Evolutionary conservation across 1,140 invertebrate genomes (phyloP).

Genomic region (Ruditapes philippinarum): DNA sequence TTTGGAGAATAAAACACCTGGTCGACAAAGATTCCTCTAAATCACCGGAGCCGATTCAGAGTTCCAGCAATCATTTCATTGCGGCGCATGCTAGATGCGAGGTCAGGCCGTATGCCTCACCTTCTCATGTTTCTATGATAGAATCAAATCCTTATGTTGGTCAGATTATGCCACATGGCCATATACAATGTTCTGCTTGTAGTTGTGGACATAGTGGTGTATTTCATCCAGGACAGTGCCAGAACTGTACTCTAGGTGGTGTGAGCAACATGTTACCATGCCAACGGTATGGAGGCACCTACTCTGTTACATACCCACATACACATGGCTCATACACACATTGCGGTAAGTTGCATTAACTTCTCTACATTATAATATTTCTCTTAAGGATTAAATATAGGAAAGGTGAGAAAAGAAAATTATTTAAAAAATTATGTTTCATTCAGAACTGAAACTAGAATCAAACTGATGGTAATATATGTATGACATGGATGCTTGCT

Average conservation of each 20-base stretch:
- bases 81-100: conserved; percentile 53
- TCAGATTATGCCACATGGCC: conserved; percentile 58
- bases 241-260: conserved; percentile 75
- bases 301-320: conserved; percentile 72
- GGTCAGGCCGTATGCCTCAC: conserved; percentile 50
- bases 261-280: conserved; percentile 72
- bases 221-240: conserved; percentile 71
- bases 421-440: no score
- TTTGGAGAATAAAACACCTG: conserved; percentile 38
- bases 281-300: conserved; percentile 69
- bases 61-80: conserved; percentile 65
- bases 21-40: conserved; percentile 69
- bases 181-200: conserved; percentile 60
- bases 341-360: conserved; percentile 59
- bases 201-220: conserved; percentile 64
- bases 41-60: conserved; percentile 62
- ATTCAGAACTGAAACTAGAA: no score
- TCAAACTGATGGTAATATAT: no score
- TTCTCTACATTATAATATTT: no score
- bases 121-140: conserved; percentile 48
- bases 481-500: neutral
- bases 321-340: conserved; percentile 70
- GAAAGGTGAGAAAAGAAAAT: no score
- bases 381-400: no score
- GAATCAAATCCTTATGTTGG: conserved; percentile 57